These are phyloP conservation scores for Isurus oxyrinchus DNA, from an alignment of 2,113 vertebrate species.

Conservation along the genomic window DNA sequence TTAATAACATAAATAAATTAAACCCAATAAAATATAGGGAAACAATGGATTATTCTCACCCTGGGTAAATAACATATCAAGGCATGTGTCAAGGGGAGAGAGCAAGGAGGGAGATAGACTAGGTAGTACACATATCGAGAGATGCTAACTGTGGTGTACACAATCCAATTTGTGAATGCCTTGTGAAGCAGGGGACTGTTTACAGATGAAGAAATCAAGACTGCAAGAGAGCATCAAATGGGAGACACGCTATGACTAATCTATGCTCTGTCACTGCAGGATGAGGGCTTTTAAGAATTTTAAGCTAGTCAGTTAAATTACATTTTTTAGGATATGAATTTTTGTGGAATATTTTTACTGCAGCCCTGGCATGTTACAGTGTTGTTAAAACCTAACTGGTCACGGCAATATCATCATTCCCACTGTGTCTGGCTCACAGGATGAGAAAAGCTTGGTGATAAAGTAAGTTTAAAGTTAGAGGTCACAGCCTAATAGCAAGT, in stretches of 20 bases:
- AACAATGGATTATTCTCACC: neutral
- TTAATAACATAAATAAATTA: neutral
- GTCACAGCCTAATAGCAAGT: neutral
- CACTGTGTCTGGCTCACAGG: neutral
- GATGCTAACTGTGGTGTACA: neutral
- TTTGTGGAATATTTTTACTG: neutral
- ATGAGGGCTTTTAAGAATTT: neutral
- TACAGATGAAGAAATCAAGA: neutral
- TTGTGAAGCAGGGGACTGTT: neutral
- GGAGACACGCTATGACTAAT: neutral
- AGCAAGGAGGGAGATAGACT: neutral
- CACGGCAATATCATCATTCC: neutral
- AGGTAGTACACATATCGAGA: neutral
- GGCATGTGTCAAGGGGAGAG: neutral
- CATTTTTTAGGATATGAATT: neutral
- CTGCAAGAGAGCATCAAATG: neutral
- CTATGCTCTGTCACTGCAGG: neutral
- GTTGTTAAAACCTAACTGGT: neutral
- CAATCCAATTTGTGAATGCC: neutral
- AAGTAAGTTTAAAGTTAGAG: neutral
- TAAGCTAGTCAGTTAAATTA: neutral
- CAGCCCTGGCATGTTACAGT: neutral
- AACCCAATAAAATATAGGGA: neutral
- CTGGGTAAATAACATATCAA: neutral
- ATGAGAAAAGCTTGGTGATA: neutral